Evolutionary conservation across 2,113 vertebrate species (phyloP), one percentile per base, ranked within the genome.

Genomic region (Nymphicus hollandicus): DNA sequence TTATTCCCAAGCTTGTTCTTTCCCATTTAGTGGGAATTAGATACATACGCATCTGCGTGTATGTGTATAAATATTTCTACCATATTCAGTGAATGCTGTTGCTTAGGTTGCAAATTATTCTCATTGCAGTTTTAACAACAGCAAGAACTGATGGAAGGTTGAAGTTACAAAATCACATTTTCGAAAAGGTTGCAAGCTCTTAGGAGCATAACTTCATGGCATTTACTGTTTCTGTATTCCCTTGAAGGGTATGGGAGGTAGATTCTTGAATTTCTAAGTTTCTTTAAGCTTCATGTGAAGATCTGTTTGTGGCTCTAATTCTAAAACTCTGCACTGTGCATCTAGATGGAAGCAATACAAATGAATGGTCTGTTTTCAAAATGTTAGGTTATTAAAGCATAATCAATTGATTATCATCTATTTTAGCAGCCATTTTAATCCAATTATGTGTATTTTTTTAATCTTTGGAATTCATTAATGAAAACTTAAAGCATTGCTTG

Each of bases 361-460:
- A 81, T 53, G 70, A 69, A 77, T 43, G 3, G 9, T 44, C 72
- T 65, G 10, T 91, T 94, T 91, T 80, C 94, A 93, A 70, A 97
- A 97, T 89, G 74, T 74, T 93, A 80, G 19, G 72, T 95, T 96
- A 93, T 97, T 96, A 97, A 96, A 90, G 86, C 88, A 82, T 95
- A 96, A 96, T 98, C 93, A 97, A 86, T 92, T 93, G 93, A 97
- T 98, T 97, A 97, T 93, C 74, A 96, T 97, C 97, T 97, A 92
- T 97, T 98, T 97, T 96, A 96, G 97, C 94, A 92, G 97, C 95
- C 25, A 96, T 95, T 98, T 97, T 97, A 98, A 97, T 98, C 95
- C 97, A 98, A 96, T 98, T 98, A 97, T 76, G 52, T 94, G 77
- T 96, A 44, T 96, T 97, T 91, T 97, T 97, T 85, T 7, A 96